These are phyloP conservation scores for Saguinus imperator DNA, from an alignment of 2,113 vertebrate species.

Conservation along the genomic window DNA sequence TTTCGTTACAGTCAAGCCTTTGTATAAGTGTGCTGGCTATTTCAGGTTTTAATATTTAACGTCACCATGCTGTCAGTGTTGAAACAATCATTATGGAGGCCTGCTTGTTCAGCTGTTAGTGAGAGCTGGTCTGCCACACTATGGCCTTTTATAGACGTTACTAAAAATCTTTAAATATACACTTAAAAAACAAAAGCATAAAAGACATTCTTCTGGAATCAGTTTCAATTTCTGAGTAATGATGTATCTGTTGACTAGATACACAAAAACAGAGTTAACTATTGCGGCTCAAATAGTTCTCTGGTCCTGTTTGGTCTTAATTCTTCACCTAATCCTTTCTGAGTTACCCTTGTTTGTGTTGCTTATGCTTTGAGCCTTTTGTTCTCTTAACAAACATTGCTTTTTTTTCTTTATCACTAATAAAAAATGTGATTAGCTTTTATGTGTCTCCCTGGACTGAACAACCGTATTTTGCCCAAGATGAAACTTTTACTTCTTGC, in stretches of 20 bases:
- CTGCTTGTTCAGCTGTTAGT: no score
- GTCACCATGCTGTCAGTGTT: no score
- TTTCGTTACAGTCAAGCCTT: no score
- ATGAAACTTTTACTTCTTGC: no score
- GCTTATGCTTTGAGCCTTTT: neutral
- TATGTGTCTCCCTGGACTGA: neutral
- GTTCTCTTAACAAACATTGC: neutral
- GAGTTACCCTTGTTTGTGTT: neutral
- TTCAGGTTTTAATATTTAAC: no score
- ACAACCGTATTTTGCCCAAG: neutral
- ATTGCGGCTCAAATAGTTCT: neutral
- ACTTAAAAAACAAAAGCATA: no score
- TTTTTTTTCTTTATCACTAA: neutral
- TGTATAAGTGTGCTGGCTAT: no score
- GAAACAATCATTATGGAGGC: no score
- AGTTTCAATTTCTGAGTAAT: neutral
- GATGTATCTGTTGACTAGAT: neutral
- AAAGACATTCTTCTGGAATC: neutral
- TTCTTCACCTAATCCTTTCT: no score
- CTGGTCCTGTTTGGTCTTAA: neutral
- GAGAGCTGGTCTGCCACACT: no score
- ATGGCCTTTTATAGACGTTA: rapidly evolving
- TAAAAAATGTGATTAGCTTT: neutral
- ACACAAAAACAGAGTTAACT: rapidly evolving
- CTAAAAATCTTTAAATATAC: neutral